Base-by-base conservation (phyloP, 2,797 vertebrate species). In the Onychomys torridus region DNA sequence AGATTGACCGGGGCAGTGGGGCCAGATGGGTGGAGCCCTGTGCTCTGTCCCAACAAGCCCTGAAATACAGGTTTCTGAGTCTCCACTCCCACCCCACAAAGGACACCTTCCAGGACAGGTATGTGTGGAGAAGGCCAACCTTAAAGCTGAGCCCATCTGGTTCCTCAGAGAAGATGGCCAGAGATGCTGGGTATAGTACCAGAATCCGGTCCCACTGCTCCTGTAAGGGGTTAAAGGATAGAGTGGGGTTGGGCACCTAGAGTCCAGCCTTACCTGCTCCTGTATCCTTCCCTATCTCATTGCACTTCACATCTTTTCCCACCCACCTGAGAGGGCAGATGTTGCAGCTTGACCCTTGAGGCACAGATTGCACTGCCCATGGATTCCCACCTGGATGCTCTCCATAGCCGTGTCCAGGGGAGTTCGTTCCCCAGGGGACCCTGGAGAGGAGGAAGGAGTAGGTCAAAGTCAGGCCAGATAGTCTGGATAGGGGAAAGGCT, bases 161-260 rank as follows among this genome's bases (percentile, higher is more conserved):
- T 95, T 99, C 99, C 96, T 99, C 99, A 0, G 99, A 99, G 55
- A 99, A 98, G 87, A 99, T 99, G 97, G 99, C 99, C 94, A 99
- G 98, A 0, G 99, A 99, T 1, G 99, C 98, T 0, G 99, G 99
- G 97, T 99, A 99, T 97, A 99, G 99, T 84, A 99, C 99, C 98
- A 99, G 94, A 0, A 99, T 98, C 87, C 99, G 98, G 67, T 99
- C 99, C 11, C 99, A 99, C 96, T 99, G 99, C 61, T 99, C 99
- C 99, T 99, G 97, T 77, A 76, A 17, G 55, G 89, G 94, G 94
- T 78, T 90, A 37, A 52, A 71, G 43, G 29, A 23, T 7, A 2
- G 71, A 25, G 11, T 49, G 1, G n/a, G 61, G 37, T 46, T 81
- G 69, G 71, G 12, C 0, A 27, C 16, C 3, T 0, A 29, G 77